These are phyloP conservation scores for Clanis bilineata DNA, from an alignment of 2,888 invertebrate species.

Conservation along the genomic window DNA sequence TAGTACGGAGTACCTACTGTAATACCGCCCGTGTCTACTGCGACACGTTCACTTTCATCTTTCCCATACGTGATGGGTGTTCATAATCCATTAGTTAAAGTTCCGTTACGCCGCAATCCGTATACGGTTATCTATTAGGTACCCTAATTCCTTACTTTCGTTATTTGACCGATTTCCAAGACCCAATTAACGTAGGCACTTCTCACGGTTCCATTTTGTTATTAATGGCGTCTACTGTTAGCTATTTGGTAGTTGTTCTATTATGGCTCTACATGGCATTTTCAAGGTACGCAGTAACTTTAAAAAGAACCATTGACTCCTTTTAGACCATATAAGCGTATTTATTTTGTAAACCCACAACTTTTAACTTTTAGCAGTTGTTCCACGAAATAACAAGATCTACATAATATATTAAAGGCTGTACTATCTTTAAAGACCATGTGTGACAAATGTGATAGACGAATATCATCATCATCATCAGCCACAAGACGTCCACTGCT, in stretches of 20 bases:
- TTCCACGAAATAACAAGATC: too few species aligned
- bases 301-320: not conserved
- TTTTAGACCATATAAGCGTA: not conserved
- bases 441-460: too few species aligned
- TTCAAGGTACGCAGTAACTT: not conserved
- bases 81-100: not conserved
- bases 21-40: not conserved
- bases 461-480: too few species aligned
- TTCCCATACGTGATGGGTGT: slow-evolving; percentile 9
- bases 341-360: too few species aligned
- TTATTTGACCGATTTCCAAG: not conserved
- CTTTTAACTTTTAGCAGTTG: too few species aligned
- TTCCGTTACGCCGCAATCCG: not conserved
- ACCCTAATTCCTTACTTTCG: not conserved
- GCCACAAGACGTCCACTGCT: too few species aligned
- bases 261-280: not conserved
- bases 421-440: too few species aligned
- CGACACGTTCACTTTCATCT: slow-evolving; percentile 9
- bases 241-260: not conserved
- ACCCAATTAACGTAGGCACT: not conserved
- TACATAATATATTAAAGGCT: too few species aligned
- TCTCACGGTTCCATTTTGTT: not conserved
- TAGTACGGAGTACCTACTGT: too few species aligned
- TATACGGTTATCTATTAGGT: not conserved
- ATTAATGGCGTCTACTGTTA: not conserved